Evolutionary conservation across 1,140 invertebrate genomes (phyloP), one percentile per base, ranked within the genome.

Genomic region (Coboldia fuscipes): DNA sequence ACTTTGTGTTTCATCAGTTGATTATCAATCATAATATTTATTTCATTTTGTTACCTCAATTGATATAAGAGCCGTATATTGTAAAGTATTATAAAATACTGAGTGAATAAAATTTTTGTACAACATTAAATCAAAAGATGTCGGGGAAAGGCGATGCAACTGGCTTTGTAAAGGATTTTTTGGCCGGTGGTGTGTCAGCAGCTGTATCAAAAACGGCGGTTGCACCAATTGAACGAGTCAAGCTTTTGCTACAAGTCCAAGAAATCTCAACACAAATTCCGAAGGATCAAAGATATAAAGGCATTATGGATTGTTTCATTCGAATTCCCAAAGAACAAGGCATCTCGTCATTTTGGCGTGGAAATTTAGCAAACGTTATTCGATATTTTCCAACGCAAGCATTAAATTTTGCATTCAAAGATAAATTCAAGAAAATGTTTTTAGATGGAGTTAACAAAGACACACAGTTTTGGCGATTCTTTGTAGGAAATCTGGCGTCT

Each of bases 381-480:
- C 60, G 82, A 46, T 92, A 90, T 56, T 92, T 92, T 61, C 86
- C 86, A 22, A 90, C 85, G n/a, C 86, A 93, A 57, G 88, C 88
- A 20, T 63, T 93, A 14, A 93, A 93, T 63, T 93, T 93, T 58
- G 83, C 85, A 34, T 92, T 92, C 60, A 92, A 92, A 58, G 82
- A 89, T 56, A 72, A 71, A 43, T 82, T 83, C 60, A 85, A 88
- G 62, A 55, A 70, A 47, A 32, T 83, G 16, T 83, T 82, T 58
- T 58, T 81, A 36, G 72, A 62, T 39, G 75, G 76, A 27, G 66
- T 86, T 21, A 77, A 86, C 54, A 83, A 85, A 58, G 70, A 79
- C 33, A 78, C 66, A 26, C 74, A 83, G 45, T 88, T 86, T 61
- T 79, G 75, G 72, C 68, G 69, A 41, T 81, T 80, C 43, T 88